Evolutionary conservation across 2,797 vertebrate species (phyloP).

Genomic region (Rhadinocentrus ornatus): DNA sequence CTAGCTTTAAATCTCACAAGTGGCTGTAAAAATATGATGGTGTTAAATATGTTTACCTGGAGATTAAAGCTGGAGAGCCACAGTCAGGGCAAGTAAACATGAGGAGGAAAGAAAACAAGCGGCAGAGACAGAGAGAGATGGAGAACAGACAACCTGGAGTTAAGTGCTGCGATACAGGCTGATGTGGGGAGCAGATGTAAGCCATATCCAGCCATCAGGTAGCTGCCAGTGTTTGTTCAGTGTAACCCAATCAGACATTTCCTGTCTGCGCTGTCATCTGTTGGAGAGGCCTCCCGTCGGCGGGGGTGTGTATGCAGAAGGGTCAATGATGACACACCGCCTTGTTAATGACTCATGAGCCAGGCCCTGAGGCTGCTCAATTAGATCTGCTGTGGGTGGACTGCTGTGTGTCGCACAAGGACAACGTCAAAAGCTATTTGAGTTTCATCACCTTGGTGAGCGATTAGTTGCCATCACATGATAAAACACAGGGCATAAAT

Average conservation of each 20-base stretch:
- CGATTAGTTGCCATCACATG: slow-evolving; percentile 34
- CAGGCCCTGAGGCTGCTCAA: slow-evolving; percentile 52
- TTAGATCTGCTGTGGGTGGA: slow-evolving; percentile 52
- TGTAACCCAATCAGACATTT: slow-evolving; percentile 84
- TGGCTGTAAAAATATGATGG: slow-evolving; percentile 13
- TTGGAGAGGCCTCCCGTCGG: slow-evolving; percentile 72
- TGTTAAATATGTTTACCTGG: slow-evolving; percentile 39
- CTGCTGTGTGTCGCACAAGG: slow-evolving; percentile 36
- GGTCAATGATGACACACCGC: slow-evolving; percentile 75
- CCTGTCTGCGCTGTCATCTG: slow-evolving; percentile 80
- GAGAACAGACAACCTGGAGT: slow-evolving; percentile 58
- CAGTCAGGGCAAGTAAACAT: slow-evolving; percentile 45
- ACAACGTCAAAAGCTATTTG: slow-evolving; percentile 34
- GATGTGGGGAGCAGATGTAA: slow-evolving; percentile 82
- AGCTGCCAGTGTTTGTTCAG: slow-evolving; percentile 81
- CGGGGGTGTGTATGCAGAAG: slow-evolving; percentile 42
- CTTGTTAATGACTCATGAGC: slow-evolving; percentile 71
- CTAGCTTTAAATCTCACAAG: slow-evolving; percentile 7
- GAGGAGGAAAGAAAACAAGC: slow-evolving; percentile 11
- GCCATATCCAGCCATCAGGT: slow-evolving; percentile 76
- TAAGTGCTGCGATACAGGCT: slow-evolving; percentile 59
- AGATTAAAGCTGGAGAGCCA: slow-evolving; percentile 41
- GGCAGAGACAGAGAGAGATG: slow-evolving; percentile 34
- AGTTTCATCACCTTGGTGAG: slow-evolving; percentile 50
- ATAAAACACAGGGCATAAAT: slow-evolving; percentile 25